Conservation (phyloP, 2,797 vertebrate genomes). For the Chelon labrosus region DNA sequence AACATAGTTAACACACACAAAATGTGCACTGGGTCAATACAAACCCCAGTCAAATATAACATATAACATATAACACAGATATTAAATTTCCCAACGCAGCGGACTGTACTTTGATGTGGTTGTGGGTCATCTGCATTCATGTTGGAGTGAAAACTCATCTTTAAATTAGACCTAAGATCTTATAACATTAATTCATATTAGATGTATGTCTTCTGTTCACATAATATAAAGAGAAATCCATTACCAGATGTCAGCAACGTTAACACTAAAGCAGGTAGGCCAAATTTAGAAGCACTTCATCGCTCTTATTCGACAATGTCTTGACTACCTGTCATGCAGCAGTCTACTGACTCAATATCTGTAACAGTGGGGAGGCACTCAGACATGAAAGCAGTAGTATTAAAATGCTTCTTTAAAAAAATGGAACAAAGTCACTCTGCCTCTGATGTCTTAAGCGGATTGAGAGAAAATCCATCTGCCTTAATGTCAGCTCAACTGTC, state of each 20-base stretch:
- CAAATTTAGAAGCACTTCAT: conserved; percentile 55
- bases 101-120: background rate
- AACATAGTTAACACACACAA: conserved; percentile 38
- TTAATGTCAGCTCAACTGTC: conserved; percentile 81
- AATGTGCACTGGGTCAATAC: conserved; percentile 20
- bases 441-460: conserved; percentile 88
- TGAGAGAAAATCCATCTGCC: conserved; percentile 85
- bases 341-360: conserved; percentile 75
- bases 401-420: conserved; percentile 83
- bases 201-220: background rate
- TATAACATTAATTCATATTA: background rate
- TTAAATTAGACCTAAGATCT: conserved; percentile 7
- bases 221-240: conserved; percentile 2
- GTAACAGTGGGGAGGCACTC: conserved; percentile 81
- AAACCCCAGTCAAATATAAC: conserved; percentile 20
- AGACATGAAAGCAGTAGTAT: conserved; percentile 83
- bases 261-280: conserved; percentile 30
- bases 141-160: background rate
- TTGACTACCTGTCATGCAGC: conserved; percentile 61
- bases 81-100: background rate
- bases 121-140: background rate
- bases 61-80: background rate
- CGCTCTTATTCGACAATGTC: conserved; percentile 58
- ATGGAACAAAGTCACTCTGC: conserved; percentile 79
- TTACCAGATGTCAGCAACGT: conserved; percentile 27